Percentiles rank a stretch among this genome's conserved stretches.
Conservation (phyloP, 2,113 vertebrate species). For the Noturus placidus region DNA sequence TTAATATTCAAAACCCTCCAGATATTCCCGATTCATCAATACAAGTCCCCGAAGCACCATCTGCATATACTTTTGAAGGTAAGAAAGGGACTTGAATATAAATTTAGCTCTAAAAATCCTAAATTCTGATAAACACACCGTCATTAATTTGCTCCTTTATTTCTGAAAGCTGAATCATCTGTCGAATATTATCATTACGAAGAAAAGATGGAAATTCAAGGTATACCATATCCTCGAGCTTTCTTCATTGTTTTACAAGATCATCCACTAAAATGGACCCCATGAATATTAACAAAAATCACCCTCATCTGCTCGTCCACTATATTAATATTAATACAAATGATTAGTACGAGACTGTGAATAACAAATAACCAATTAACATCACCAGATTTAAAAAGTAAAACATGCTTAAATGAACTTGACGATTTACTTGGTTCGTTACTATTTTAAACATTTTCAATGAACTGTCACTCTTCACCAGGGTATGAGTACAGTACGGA, state of each 20-base stretch:
- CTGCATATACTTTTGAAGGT: slow-evolving; percentile 79
- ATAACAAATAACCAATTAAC: slow-evolving; percentile 30
- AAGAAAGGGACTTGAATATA: slow-evolving; percentile 54
- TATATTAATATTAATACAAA: slow-evolving; percentile 18
- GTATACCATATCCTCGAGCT: slow-evolving; percentile 55
- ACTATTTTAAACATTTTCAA: slow-evolving; percentile 38
- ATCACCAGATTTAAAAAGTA: not conserved
- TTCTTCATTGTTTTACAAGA: slow-evolving; percentile 20
- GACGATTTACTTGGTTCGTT: slow-evolving; percentile 7
- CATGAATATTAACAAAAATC: slow-evolving; percentile 28
- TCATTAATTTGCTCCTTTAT: slow-evolving; percentile 35
- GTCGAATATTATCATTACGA: slow-evolving; percentile 68
- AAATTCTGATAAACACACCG: not conserved
- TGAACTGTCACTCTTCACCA: slow-evolving; percentile 57
- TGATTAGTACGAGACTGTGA: not conserved
- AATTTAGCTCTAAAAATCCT: not conserved
- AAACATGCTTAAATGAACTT: not conserved
- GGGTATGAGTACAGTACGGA: slow-evolving; percentile 67
- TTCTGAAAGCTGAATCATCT: slow-evolving; percentile 64
- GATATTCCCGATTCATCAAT: slow-evolving; percentile 92
- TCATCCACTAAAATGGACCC: slow-evolving; percentile 15
- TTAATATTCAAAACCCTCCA: slow-evolving; percentile 62
- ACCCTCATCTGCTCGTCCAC: not conserved
- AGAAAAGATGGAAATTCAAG: slow-evolving; percentile 67
- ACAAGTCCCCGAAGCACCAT: slow-evolving; percentile 77